A percentile compares a stretch with the other conserved stretches of the same genome.
Evolutionary conservation across 2,888 invertebrate genomes (phyloP).

Genomic region (Aelia acuminata): DNA sequence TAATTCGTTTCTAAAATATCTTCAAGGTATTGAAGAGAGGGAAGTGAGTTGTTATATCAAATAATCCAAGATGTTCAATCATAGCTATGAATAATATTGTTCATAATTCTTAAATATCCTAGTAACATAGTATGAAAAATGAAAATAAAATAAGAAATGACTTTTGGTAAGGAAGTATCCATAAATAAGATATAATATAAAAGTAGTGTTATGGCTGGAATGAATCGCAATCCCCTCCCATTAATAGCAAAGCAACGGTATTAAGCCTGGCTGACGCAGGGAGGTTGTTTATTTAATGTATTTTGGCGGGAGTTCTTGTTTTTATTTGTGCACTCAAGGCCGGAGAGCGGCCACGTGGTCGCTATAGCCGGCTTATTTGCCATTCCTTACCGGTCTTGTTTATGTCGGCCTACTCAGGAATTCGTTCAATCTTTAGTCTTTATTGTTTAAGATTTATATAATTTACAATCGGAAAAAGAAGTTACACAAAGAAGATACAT

Average conservation of each 20-base stretch:
- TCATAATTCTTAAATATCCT: too few relatives aligned
- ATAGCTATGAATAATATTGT: too few relatives aligned
- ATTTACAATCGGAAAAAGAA: too few relatives aligned
- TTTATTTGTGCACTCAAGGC: conserved; percentile 48
- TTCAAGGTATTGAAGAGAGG: too few relatives aligned
- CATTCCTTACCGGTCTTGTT: neutral
- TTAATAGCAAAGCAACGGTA: conserved; percentile 41
- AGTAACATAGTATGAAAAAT: too few relatives aligned
- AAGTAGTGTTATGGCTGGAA: neutral
- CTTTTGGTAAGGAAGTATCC: neutral
- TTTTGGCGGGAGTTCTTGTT: conserved; percentile 46
- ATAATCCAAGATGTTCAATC: too few relatives aligned
- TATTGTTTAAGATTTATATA: neutral
- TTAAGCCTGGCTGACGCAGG: neutral
- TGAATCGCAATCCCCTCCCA: neutral
- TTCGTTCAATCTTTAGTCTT: neutral
- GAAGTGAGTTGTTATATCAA: too few relatives aligned
- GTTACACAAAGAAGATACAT: too few relatives aligned
- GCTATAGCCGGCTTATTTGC: neutral
- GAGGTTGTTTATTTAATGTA: conserved; percentile 41
- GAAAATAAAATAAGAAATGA: too few relatives aligned
- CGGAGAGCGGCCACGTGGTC: conserved; percentile 13
- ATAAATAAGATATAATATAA: neutral
- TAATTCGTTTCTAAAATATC: too few relatives aligned
- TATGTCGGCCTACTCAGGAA: neutral